A percentile compares a stretch with the other conserved stretches of the same genome.
phyloP scores from a whole-genome alignment of 2,797 vertebrate species.

The Onychomys leucogaster region DNA sequence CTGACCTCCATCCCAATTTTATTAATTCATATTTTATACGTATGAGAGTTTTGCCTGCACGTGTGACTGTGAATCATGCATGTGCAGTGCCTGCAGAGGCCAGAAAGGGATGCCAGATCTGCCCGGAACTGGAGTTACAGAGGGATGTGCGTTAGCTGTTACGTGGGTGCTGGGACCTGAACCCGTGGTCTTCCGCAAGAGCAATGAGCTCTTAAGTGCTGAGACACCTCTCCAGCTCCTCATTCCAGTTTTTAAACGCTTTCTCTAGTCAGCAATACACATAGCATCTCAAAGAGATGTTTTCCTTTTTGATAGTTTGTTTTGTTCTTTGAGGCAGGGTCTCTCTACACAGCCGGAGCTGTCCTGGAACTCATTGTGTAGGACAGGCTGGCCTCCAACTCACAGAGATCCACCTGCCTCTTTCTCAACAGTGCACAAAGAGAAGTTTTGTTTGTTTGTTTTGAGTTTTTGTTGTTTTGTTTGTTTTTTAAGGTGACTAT shows the following conservation, averaged over 20 bases:
- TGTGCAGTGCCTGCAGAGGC: neutral
- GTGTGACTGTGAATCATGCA: neutral
- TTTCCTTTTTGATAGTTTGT: neutral
- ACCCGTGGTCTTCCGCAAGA: too few species aligned
- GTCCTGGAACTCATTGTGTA: neutral
- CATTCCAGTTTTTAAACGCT: neutral
- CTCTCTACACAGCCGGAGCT: neutral
- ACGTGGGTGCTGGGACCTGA: neutral
- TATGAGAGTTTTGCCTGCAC: neutral
- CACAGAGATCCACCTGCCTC: neutral
- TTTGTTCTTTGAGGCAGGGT: neutral
- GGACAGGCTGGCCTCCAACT: neutral
- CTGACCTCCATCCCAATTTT: neutral
- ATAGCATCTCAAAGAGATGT: neutral
- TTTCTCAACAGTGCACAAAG: neutral
- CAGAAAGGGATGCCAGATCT: neutral
- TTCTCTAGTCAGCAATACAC: neutral
- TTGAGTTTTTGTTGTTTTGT: neutral
- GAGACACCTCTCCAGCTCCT: neutral
- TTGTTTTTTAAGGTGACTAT: neutral
- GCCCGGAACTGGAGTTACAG: neutral
- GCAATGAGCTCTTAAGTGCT: neutral
- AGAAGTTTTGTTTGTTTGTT: neutral
- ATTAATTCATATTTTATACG: neutral
- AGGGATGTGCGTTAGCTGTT: neutral